phyloP scores from a whole-genome alignment of 2,888 invertebrate species.

The Anodontia alba region DNA sequence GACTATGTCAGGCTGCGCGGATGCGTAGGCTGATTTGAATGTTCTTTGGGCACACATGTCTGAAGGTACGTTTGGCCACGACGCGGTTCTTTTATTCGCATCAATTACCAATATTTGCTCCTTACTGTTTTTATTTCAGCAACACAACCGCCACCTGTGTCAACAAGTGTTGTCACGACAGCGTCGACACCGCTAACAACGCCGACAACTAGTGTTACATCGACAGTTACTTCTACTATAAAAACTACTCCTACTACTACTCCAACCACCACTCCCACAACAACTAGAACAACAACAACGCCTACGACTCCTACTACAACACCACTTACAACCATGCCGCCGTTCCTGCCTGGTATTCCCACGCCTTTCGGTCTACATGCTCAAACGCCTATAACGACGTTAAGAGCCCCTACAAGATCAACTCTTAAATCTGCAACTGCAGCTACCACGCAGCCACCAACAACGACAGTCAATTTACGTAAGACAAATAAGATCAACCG shows the following conservation, averaged over 20 bases:
- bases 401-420: background rate
- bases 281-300: constrained; percentile 1
- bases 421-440: background rate
- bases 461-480: constrained; percentile 33
- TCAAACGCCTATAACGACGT: background rate
- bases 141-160: background rate
- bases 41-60: too few relatives aligned
- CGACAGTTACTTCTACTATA: background rate
- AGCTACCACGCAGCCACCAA: constrained; percentile 9
- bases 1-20: too few relatives aligned
- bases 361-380: constrained; percentile 42
- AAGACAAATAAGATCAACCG: too few relatives aligned
- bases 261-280: background rate
- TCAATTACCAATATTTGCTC: too few relatives aligned
- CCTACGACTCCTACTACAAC: background rate
- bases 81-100: too few relatives aligned
- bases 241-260: background rate
- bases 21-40: too few relatives aligned
- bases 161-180: background rate
- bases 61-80: too few relatives aligned
- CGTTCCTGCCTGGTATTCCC: constrained; percentile 46
- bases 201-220: background rate
- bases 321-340: background rate
- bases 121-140: background rate
- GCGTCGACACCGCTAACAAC: background rate